Evolutionary conservation across 2,113 vertebrate genomes (phyloP).

Genomic region (Centropus bengalensis): DNA sequence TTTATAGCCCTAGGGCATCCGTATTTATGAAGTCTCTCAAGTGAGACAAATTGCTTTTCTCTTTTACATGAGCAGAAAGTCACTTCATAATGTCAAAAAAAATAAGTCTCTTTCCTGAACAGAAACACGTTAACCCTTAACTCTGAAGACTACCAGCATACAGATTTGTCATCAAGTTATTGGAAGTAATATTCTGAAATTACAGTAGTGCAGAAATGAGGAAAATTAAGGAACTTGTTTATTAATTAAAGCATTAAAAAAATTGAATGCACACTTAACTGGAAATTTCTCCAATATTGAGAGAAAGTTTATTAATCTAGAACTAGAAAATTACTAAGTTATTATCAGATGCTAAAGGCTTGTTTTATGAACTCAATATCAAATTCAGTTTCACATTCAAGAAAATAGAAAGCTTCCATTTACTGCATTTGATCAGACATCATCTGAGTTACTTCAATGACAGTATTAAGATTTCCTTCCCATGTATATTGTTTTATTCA

Average conservation of each 20-base stretch:
- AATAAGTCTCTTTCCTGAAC: not conserved
- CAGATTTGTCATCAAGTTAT: not conserved
- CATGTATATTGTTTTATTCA: not conserved
- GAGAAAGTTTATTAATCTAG: not conserved
- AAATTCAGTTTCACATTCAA: not conserved
- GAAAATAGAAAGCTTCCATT: not conserved
- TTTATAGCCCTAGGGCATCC: not conserved
- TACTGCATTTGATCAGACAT: not conserved
- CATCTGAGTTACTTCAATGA: not conserved
- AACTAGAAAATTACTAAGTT: not conserved
- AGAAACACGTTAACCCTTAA: not conserved
- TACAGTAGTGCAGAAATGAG: not conserved
- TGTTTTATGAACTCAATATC: not conserved
- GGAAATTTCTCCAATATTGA: not conserved
- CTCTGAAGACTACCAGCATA: not conserved
- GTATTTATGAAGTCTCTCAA: conserved; percentile 1
- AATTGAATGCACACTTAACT: not conserved
- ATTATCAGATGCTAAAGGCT: not conserved
- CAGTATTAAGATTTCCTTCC: not conserved
- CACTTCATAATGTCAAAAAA: not conserved
- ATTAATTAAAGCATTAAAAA: not conserved
- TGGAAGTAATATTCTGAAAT: not conserved
- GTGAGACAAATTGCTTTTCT: not conserved
- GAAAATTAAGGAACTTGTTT: not conserved
- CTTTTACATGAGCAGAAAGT: not conserved